Conservation (phyloP, 2,113 vertebrate species). For the Scalopus aquaticus region DNA sequence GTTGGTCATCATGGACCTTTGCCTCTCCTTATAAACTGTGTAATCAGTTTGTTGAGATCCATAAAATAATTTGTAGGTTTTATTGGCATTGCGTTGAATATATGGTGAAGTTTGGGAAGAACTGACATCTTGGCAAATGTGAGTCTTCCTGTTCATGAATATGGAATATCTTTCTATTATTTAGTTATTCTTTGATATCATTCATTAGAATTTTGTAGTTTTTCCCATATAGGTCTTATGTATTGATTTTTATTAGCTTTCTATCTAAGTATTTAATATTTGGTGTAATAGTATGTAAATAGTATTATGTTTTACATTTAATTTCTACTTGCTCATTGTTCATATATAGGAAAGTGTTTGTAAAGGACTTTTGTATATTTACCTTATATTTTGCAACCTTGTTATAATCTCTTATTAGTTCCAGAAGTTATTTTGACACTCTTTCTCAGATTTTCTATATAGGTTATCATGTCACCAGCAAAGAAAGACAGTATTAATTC, state of each 20-base stretch:
- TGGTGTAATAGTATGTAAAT: background rate
- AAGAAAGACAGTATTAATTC: background rate
- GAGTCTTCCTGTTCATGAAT: too few species aligned
- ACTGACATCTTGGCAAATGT: too few species aligned
- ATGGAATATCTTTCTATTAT: too few species aligned
- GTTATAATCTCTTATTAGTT: background rate
- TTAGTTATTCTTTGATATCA: too few species aligned
- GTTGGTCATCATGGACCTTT: background rate
- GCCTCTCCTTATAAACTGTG: background rate
- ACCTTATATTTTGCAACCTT: background rate
- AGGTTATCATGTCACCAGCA: background rate
- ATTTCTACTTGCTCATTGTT: background rate
- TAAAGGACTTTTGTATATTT: background rate
- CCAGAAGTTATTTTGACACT: background rate
- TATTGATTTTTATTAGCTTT: background rate
- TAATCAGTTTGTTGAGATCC: background rate
- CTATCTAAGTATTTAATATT: background rate
- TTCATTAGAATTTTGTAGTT: background rate
- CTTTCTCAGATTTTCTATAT: background rate
- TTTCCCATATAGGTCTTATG: background rate
- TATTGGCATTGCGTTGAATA: background rate
- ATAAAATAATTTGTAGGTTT: background rate
- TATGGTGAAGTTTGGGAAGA: too few species aligned
- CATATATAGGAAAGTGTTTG: background rate
- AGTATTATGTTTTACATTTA: background rate